Base-by-base conservation (phyloP, 1,140 invertebrate genomes). In the Pectinophora gossypiella region DNA sequence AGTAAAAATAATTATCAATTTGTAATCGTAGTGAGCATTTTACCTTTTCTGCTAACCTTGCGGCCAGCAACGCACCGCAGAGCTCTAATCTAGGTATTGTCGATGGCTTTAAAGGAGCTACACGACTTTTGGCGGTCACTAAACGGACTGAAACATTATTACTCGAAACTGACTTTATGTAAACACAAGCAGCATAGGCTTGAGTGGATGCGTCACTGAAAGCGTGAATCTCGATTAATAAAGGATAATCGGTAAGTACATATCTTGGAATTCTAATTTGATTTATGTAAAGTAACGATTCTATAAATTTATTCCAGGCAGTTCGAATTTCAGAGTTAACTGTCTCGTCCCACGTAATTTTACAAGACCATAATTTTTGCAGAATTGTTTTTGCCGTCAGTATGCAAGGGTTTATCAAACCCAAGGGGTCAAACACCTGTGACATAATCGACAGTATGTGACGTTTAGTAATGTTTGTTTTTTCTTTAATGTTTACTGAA, bases 391-490 rank as follows among this genome's bases (percentile, higher is more conserved):
- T 61, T 9, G 51, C 55, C 9, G 54, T 21, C 23, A 54, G 27
- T 20, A 61, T 51, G 19, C 44, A 54, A 18, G 59, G 54, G 10
- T 51, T 48, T 12, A 61, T 32, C 7, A 57, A 48, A n/a, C 51
- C 59, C 19, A 61, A 45, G 12, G 59, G 55, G 48, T 57, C 54
- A 51, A 54, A 61, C n/a, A 61, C 21, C 19, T 61, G 54, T 48
- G 43, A 51, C 4, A 61, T 44, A 36, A 54, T 22, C 7, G 59
- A 61, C n/a, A 61, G 40, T 16, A 61, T 61, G 13, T 48, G 35
- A n/a, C 48, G 42, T 50, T 56, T 61, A 22, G 59, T 61, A 0
- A 58, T 42, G 48, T 51, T 53, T 19, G 19, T 45, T 13, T 10
- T 47, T 15, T 15, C 42, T 54, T 53, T 51, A 50, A 43, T 36